Evolutionary conservation across 2,888 invertebrate genomes (phyloP).

Genomic region (Amorpha juglandis): DNA sequence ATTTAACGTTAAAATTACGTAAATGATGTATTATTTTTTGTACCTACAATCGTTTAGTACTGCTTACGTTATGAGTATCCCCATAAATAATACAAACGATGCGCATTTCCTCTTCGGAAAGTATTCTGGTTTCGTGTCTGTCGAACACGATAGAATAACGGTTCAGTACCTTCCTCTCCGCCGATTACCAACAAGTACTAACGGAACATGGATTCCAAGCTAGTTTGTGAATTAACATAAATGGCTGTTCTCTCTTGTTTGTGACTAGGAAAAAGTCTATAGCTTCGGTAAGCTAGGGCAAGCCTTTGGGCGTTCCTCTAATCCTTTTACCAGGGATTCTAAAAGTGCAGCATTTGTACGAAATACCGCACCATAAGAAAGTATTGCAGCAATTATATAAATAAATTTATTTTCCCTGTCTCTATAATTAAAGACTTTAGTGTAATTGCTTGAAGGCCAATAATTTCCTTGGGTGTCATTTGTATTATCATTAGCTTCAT

Average conservation of each 20-base stretch:
- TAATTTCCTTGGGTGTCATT: slow-evolving; percentile 13
- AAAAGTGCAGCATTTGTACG: not conserved
- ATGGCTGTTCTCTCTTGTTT: slow-evolving; percentile 48
- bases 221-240: slow-evolving; percentile 54
- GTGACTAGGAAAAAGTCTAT: slow-evolving; percentile 31
- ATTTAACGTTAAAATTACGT: not conserved
- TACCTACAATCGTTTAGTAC: slow-evolving; percentile 1
- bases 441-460: slow-evolving; percentile 3
- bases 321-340: not conserved
- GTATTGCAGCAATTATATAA: too few relatives aligned
- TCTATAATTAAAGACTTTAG: not conserved
- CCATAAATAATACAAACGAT: slow-evolving; percentile 1
- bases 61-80: slow-evolving; percentile 5
- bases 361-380: too few relatives aligned
- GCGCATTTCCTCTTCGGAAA: slow-evolving; percentile 16
- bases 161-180: slow-evolving; percentile 41
- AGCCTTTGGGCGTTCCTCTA: slow-evolving; percentile 6
- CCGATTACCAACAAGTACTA: slow-evolving; percentile 27
- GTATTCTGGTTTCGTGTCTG: slow-evolving; percentile 10
- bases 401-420: not conserved
- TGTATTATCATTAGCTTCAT: slow-evolving; percentile 2
- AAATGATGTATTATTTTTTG: not conserved
- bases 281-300: not conserved
- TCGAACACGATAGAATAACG: slow-evolving; percentile 41
- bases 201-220: slow-evolving; percentile 30